Evolutionary conservation across 2,113 vertebrate species (phyloP).

Genomic region (Diphyllodes magnificus): DNA sequence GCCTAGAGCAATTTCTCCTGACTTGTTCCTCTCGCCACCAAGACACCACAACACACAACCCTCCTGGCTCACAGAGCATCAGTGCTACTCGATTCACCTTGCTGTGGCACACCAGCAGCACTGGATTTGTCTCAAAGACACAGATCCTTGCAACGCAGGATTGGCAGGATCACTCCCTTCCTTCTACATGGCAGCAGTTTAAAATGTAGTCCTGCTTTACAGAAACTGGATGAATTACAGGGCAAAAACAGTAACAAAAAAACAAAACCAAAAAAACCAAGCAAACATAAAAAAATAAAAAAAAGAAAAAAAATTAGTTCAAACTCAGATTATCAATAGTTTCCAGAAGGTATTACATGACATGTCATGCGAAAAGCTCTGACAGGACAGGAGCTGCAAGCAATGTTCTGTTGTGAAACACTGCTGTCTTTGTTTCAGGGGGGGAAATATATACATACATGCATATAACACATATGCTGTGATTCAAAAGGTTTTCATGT

Average conservation of each 20-base stretch:
- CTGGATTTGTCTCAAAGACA: neutral
- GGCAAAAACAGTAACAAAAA: neutral
- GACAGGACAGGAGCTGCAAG: neutral
- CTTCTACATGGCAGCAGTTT: neutral
- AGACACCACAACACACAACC: neutral
- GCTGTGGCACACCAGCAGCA: neutral
- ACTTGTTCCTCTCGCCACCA: neutral
- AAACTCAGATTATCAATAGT: neutral
- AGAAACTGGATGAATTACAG: neutral
- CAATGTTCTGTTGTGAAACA: neutral
- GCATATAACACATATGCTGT: neutral
- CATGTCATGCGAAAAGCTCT: neutral
- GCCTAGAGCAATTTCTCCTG: neutral
- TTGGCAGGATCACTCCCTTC: neutral
- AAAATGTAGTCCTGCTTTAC: neutral
- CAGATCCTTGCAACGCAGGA: neutral
- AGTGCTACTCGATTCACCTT: no score
- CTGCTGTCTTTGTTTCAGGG: neutral
- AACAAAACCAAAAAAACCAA: no score
- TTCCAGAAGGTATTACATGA: neutral
- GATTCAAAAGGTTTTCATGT: neutral
- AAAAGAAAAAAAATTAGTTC: no score
- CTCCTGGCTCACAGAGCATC: neutral
- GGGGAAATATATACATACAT: neutral
- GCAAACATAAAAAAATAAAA: no score